These are phyloP conservation scores for Mustelus asterias DNA, from an alignment of 2,113 vertebrate species.

Conservation along the genomic window DNA sequence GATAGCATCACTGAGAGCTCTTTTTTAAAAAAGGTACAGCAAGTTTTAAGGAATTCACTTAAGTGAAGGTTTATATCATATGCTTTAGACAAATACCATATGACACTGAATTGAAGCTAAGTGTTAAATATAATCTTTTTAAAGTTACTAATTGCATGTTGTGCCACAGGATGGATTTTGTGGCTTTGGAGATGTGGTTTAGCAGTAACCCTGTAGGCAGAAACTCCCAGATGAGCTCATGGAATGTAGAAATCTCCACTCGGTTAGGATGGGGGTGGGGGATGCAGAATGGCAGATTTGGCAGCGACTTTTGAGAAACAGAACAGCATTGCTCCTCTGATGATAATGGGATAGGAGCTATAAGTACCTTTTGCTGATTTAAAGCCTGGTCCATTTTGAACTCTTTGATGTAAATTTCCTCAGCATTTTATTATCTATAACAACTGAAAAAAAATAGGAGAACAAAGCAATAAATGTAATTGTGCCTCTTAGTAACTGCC, in stretches of 20 bases:
- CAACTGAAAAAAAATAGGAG: background rate
- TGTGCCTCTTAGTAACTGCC: background rate
- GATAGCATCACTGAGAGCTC: background rate
- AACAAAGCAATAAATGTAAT: background rate
- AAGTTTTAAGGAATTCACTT: background rate
- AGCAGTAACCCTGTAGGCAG: background rate
- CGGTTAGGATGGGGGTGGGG: background rate
- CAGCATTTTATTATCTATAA: background rate
- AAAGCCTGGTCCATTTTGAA: background rate
- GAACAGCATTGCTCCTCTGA: background rate
- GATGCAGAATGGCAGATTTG: background rate
- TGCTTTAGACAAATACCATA: background rate
- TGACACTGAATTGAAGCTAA: background rate
- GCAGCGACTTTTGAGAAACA: background rate
- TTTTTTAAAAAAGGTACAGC: background rate
- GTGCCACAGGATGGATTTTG: background rate
- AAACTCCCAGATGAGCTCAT: slow-evolving; percentile 17
- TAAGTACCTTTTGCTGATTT: background rate
- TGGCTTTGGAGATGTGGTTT: background rate
- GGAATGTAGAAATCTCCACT: background rate
- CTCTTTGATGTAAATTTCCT: background rate
- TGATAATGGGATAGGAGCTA: background rate
- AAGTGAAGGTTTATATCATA: background rate
- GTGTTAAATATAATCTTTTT: slow-evolving; percentile 8
- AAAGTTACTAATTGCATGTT: background rate